Evolutionary conservation across 2,888 invertebrate species (phyloP).

Genomic region (Lepidonotus clava): DNA sequence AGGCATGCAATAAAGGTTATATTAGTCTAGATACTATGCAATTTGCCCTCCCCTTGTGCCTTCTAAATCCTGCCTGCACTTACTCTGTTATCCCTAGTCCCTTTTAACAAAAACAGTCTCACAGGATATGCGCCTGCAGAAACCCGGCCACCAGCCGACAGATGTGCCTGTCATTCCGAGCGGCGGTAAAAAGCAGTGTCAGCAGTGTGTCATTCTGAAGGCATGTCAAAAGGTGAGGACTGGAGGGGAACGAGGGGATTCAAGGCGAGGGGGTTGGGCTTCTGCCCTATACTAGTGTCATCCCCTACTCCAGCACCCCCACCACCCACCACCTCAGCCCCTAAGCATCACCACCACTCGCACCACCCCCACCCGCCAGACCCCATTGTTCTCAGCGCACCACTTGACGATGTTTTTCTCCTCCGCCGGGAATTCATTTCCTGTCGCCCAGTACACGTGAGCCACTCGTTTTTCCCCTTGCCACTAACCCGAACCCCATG

Average conservation of each 20-base stretch:
- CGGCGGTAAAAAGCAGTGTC: background rate
- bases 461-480: background rate
- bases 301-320: background rate
- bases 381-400: background rate
- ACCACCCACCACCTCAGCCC: background rate
- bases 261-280: background rate
- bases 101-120: no score
- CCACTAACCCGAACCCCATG: no score
- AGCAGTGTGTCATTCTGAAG: background rate
- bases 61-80: no score
- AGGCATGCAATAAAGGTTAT: no score
- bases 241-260: background rate
- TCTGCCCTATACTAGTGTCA: no score
- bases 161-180: background rate
- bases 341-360: background rate
- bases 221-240: slow-evolving; percentile 4
- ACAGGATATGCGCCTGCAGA: no score
- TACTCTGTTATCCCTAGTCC: no score
- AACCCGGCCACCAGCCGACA: no score
- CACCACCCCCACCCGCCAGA: background rate
- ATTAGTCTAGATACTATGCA: no score
- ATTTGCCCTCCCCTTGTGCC: no score
- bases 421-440: slow-evolving; percentile 12
- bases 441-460: background rate
- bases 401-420: background rate